These are phyloP conservation scores for Monopterus albus DNA, from an alignment of 2,113 vertebrate species.

Conservation along the genomic window DNA sequence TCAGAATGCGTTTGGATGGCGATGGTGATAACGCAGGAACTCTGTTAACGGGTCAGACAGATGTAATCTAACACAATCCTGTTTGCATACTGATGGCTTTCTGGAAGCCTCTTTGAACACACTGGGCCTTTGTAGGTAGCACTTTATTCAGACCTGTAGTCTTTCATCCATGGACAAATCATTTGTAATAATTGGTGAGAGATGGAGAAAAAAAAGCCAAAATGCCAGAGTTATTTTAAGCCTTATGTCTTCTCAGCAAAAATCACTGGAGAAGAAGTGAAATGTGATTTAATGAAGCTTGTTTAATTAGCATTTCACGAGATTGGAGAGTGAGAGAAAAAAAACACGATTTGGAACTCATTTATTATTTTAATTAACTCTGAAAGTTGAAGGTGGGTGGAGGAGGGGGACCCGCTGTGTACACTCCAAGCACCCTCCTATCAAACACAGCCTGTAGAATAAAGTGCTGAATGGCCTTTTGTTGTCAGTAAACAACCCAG, in stretches of 20 bases:
- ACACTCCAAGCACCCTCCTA: conserved; percentile 20
- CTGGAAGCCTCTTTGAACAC: conserved; percentile 30
- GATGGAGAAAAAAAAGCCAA: no score
- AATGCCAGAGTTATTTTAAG: conserved; percentile 65
- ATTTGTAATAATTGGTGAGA: conserved; percentile 46
- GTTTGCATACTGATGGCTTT: conserved; percentile 62
- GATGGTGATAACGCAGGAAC: conserved; percentile 41
- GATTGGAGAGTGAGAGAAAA: conserved; percentile 51
- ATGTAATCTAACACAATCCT: conserved; percentile 47
- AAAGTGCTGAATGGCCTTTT: conserved; percentile 53
- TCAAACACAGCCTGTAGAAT: conserved; percentile 30
- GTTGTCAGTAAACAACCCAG: conserved; percentile 66
- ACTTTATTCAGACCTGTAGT: conserved; percentile 39
- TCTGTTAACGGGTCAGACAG: conserved; percentile 37
- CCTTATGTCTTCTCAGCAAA: conserved; percentile 65
- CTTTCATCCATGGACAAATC: conserved; percentile 62
- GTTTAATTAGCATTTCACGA: conserved; percentile 77
- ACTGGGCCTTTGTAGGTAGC: conserved; percentile 20
- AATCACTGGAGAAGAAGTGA: conserved; percentile 66
- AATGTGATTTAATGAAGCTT: conserved; percentile 79
- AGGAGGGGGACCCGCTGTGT: neutral
- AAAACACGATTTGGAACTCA: conserved; percentile 69
- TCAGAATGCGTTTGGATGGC: conserved; percentile 26
- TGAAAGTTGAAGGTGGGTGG: conserved; percentile 59
- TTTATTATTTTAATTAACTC: conserved; percentile 82